phyloP scores from a whole-genome alignment of 2,888 invertebrate genomes.

The Drosophila paranaensis region DNA sequence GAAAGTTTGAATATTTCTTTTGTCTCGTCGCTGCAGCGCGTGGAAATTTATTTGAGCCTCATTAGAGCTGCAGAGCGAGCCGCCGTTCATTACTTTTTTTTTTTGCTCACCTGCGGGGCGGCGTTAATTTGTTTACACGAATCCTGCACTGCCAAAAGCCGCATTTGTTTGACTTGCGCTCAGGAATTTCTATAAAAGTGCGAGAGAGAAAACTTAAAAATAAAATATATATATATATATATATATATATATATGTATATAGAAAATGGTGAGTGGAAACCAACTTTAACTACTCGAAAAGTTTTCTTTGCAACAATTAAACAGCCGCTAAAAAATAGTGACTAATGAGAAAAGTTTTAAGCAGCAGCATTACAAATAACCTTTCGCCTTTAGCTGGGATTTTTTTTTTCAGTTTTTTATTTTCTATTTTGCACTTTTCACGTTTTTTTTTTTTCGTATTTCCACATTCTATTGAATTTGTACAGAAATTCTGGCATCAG shows the following conservation, averaged over 20 bases:
- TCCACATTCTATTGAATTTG: constrained; percentile 39
- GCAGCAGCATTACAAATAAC: constrained; percentile 56
- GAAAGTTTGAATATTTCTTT: constrained; percentile 44
- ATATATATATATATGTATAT: constrained; percentile 3
- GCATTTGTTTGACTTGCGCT: constrained; percentile 45
- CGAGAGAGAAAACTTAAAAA: constrained; percentile 18
- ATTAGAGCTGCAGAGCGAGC: constrained; percentile 40
- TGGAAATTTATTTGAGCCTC: constrained; percentile 52
- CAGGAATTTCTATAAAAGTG: constrained; percentile 10
- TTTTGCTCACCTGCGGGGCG: constrained; percentile 16
- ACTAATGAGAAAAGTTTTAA: constrained; percentile 76
- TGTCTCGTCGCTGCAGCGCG: constrained; percentile 11
- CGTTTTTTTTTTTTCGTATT: constrained; percentile 1
- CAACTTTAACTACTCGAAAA: constrained; percentile 60
- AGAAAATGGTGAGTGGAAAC: constrained; percentile 45
- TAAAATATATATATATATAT: no score
- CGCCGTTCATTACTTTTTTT: constrained; percentile 29
- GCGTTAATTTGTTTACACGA: constrained; percentile 73
- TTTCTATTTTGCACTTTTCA: constrained; percentile 28
- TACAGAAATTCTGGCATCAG: constrained; percentile 26
- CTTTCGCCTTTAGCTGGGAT: constrained; percentile 31
- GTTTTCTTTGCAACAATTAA: constrained; percentile 67
- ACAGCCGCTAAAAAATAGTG: constrained; percentile 75
- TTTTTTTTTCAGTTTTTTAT: constrained; percentile 25
- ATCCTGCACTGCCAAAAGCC: constrained; percentile 46